These are phyloP conservation scores for Pogonus chalceus DNA, from an alignment of 1,140 invertebrate species.

Conservation along the genomic window DNA sequence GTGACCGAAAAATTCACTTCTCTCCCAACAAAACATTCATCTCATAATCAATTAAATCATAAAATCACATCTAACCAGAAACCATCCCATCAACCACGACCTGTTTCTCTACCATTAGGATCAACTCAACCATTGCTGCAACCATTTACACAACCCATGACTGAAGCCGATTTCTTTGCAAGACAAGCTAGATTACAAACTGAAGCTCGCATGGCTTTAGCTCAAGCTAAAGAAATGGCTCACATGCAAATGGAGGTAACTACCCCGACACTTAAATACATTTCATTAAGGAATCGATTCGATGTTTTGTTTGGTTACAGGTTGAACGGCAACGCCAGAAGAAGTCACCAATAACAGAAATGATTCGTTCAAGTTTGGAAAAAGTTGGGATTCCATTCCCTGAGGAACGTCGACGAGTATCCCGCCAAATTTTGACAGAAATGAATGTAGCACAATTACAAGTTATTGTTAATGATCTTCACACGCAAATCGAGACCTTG, in stretches of 20 bases:
- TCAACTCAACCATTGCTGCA: constrained; percentile 20
- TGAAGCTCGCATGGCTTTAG: constrained; percentile 79
- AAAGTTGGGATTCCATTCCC: constrained; percentile 78
- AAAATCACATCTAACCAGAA: constrained; percentile 20
- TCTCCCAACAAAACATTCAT: constrained; percentile 13
- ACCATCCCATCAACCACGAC: constrained; percentile 22
- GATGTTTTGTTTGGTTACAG: constrained; percentile 24
- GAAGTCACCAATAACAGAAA: constrained; percentile 75
- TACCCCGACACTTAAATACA: background rate
- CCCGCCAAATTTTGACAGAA: constrained; percentile 73
- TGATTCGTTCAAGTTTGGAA: constrained; percentile 64
- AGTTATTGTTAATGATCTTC: constrained; percentile 89
- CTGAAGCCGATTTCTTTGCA: constrained; percentile 65
- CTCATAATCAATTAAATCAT: constrained; percentile 1
- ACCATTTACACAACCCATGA: constrained; percentile 32
- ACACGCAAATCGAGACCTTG: constrained; percentile 82
- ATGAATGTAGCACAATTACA: constrained; percentile 93
- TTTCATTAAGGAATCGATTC: background rate
- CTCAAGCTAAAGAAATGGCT: constrained; percentile 85
- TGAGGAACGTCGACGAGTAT: constrained; percentile 67
- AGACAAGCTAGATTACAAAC: constrained; percentile 76
- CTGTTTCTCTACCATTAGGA: constrained; percentile 29
- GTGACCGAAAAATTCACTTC: constrained; percentile 32
- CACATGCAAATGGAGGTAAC: constrained; percentile 84
- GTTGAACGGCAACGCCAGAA: constrained; percentile 66